Evolutionary conservation across 2,888 invertebrate species (phyloP).

Genomic region (Eupithecia abbreviata): DNA sequence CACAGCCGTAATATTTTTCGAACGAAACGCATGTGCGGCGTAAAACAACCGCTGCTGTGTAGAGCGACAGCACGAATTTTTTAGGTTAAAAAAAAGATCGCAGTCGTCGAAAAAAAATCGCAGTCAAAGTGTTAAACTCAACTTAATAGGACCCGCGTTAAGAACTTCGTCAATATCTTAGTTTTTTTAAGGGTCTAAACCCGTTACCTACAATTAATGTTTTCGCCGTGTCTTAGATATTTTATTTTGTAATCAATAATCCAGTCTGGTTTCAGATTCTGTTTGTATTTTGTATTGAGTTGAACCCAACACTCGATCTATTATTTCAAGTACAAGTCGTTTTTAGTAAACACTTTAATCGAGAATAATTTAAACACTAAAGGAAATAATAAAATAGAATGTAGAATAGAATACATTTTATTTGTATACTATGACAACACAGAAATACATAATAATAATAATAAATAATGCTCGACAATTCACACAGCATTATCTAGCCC

Average conservation of each 20-base stretch:
- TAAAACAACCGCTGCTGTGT: no score
- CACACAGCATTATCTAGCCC: no score
- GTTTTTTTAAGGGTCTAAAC: neutral
- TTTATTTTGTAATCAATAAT: neutral
- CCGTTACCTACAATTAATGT: neutral
- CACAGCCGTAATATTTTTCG: no score
- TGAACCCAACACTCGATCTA: neutral
- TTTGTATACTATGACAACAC: no score
- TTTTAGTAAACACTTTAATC: neutral
- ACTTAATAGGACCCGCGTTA: neutral
- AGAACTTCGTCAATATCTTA: neutral
- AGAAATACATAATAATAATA: no score
- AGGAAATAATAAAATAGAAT: no score
- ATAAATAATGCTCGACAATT: no score
- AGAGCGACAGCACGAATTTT: no score
- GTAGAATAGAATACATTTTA: neutral
- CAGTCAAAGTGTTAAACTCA: neutral
- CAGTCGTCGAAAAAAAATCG: no score
- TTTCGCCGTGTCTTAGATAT: neutral
- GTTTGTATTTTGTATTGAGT: neutral
- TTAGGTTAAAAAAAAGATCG: no score
- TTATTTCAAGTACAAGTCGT: neutral
- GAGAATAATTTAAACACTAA: neutral
- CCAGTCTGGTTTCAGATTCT: neutral
- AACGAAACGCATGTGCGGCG: no score